Evolutionary conservation across 1,140 invertebrate species (phyloP), one percentile per base, ranked within the genome.

Genomic region (Tetragnatha versicolor): DNA sequence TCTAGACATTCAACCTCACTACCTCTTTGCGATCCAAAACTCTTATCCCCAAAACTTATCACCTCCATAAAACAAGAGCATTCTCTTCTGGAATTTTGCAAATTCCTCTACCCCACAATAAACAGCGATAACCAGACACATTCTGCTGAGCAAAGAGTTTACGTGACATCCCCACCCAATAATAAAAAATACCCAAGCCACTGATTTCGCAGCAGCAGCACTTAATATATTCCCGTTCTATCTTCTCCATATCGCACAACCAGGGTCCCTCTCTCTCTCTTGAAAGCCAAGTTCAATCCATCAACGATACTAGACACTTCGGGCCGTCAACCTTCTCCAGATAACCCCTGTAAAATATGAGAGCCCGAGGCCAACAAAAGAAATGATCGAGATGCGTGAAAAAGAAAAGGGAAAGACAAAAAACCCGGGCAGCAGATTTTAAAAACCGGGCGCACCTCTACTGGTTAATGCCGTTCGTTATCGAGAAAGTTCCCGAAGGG

Each of bases 381-480:
- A n/a, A n/a, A 4, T 63, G n/a, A 7, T 20, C 49, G 7, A 14
- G n/a, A 51, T 51, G n/a, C n/a, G 20, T 9, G n/a, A 20, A 51
- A 51, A 51, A 51, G 25, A n/a, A 9, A n/a, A n/a, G 17, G 7
- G 17, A 42, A 42, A 42, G 39, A 42, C 7, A 42, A 42, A 51
- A 51, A 51, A 51, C 10, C 31, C 31, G 5, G 12, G 5, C 31
- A n/a, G 6, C 2, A 33, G 27, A 20, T 35, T 12, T 60, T 25
- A 17, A 35, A 65, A 6, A 25, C 7, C 33, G 22, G 45, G 17
- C 10, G 42, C 49, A 66, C 55, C 31, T 1, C 33, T 60, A n/a
- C n/a, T n/a, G n/a, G 37, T 75, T 75, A 75, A 75, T 75, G 72
- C 35, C n/a, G 51, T 75, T 75, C 72, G 72, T 75, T 75, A 75